Base-by-base conservation (phyloP, 2,113 vertebrate species). In the Corythornis cristatus region DNA sequence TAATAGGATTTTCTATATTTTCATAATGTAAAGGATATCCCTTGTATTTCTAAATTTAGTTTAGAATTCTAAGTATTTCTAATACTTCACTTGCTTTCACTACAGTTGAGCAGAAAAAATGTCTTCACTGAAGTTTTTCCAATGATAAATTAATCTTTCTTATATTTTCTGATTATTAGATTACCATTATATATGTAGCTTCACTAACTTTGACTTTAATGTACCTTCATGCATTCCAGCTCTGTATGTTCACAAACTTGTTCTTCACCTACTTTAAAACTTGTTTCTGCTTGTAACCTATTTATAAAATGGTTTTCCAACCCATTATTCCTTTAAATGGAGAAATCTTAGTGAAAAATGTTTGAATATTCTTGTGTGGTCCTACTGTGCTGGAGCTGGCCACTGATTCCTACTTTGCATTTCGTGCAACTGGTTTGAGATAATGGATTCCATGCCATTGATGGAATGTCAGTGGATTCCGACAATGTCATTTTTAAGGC, bases 341-440 rank as follows among this genome's bases (percentile, higher is more conserved):
- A 40, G 37, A 60, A 86, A 31, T 0, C 13, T 60, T 33, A 19
- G 28, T 46, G 48, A 4, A 12, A 18, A 66, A 20, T 6, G 9
- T 51, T 54, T 29, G 7, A 2, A 18, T 45, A 1, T 33, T 67
- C 15, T 29, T 53, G 22, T 1, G 3, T 5, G 62, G 15, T 25
- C 22, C 7, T 70, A 4, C 20, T 54, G 37, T 68, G 50, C 22
- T 5, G 1, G 12, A 6, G 12, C 12, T 1, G 2, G 5, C 3
- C 25, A 5, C 25, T 5, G 35, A 21, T 45, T 65, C 18, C 20
- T 35, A 2, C 15, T 40, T 42, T 37, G 28, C 28, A 15, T 57
- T 68, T 57, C 21, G 35, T 67, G 48, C 48, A 81, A 21, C 14
- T 4, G 3, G 7, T 6, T 86, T 81, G 65, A 78, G 33, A 33